These are phyloP conservation scores for Thalassaphorura encarpata DNA, from an alignment of 1,140 invertebrate species.

Conservation along the genomic window DNA sequence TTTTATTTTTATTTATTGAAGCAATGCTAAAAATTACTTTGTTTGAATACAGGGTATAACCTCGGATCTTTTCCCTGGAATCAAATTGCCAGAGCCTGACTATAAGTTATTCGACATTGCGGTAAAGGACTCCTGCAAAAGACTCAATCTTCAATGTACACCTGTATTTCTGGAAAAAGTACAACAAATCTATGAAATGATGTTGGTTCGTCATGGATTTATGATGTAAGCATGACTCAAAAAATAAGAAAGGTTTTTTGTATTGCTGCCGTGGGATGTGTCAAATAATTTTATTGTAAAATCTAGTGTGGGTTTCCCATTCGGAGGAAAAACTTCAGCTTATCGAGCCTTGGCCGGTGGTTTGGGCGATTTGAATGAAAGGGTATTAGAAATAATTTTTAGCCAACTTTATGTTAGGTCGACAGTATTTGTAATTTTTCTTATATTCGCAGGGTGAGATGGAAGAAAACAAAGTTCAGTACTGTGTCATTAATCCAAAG, in stretches of 20 bases:
- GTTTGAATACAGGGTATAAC: constrained; percentile 69
- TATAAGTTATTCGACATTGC: constrained; percentile 50
- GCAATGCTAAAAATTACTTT: constrained; percentile 15
- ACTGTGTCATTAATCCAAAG: constrained; percentile 89
- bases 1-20: constrained; percentile 1
- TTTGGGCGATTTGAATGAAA: constrained; percentile 65
- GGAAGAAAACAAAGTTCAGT: constrained; percentile 80
- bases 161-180: constrained; percentile 80
- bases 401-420: too few relatives aligned
- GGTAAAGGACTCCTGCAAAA: constrained; percentile 54
- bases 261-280: too few relatives aligned
- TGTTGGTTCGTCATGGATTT: constrained; percentile 76
- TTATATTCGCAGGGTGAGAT: constrained; percentile 57
- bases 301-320: constrained; percentile 75
- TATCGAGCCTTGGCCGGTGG: constrained; percentile 68
- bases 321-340: constrained; percentile 71
- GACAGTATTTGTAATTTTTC: too few relatives aligned
- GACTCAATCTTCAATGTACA: constrained; percentile 70
- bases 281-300: too few relatives aligned
- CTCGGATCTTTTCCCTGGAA: constrained; percentile 80
- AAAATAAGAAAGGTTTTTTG: not conserved
- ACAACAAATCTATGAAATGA: constrained; percentile 92
- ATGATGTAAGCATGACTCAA: constrained; percentile 48
- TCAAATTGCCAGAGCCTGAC: constrained; percentile 61
- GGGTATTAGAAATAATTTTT: constrained; percentile 51